Conservation (phyloP, 2,113 vertebrate species). For the Catharus bicknelli region DNA sequence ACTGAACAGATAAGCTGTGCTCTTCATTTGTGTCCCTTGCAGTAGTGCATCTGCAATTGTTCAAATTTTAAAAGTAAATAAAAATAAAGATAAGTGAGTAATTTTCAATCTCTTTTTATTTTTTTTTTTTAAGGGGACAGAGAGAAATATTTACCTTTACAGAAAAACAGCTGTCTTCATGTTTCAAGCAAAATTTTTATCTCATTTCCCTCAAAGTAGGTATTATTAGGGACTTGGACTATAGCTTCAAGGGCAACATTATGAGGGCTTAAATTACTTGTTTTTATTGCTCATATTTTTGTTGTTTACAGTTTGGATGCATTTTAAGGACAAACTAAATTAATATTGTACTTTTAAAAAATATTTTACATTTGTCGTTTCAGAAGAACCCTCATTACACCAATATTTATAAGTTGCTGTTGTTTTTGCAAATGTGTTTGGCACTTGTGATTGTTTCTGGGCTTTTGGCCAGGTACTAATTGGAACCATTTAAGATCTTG, state of each 20-base stretch:
- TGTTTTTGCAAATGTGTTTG: conserved; percentile 36
- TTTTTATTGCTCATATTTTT: not conserved
- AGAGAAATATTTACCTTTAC: not conserved
- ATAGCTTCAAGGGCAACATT: not conserved
- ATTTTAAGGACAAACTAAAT: not conserved
- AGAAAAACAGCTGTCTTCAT: not conserved
- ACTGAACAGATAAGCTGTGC: not conserved
- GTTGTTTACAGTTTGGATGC: not conserved
- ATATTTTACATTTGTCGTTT: not conserved
- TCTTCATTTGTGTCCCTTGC: not conserved
- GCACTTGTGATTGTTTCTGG: conserved; percentile 20
- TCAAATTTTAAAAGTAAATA: not conserved
- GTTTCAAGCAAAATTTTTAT: not conserved
- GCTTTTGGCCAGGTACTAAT: conserved; percentile 42
- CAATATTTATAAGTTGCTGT: conserved; percentile 45
- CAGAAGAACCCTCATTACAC: not conserved
- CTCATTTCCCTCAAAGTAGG: not conserved
- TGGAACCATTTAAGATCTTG: conserved; percentile 6
- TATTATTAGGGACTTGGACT: not conserved
- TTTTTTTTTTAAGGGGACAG: not conserved
- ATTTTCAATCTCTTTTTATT: not conserved
- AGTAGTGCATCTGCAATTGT: not conserved
- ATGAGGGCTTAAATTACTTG: not conserved
- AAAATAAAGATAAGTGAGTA: not conserved
- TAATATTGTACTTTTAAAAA: not conserved